Conservation (phyloP, 1,140 invertebrate genomes). For the Glossosoma conforme region DNA sequence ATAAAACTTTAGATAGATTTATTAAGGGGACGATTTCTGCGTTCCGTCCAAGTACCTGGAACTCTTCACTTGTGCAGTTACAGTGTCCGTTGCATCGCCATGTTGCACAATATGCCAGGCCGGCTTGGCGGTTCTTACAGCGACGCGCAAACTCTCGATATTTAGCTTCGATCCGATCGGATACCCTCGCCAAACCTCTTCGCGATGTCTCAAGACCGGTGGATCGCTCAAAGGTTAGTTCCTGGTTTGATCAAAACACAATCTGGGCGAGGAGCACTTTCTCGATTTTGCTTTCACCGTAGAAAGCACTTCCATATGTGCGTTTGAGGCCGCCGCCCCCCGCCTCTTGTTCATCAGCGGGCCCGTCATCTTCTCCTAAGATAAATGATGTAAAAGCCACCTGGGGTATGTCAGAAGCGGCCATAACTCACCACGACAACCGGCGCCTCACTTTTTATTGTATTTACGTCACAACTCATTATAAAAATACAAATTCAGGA, state of each 20-base stretch:
- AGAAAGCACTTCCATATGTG: conserved; percentile 22
- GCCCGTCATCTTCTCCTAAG: not conserved
- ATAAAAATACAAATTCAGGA: not conserved
- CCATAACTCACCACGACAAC: not conserved
- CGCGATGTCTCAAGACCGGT: conserved; percentile 1
- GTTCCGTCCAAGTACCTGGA: too few species aligned
- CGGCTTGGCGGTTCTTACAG: not conserved
- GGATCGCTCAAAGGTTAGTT: conserved; percentile 26
- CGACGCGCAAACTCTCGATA: not conserved
- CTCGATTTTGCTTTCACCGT: conserved; percentile 27
- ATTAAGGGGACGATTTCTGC: too few species aligned
- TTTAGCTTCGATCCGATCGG: not conserved
- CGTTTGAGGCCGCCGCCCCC: not conserved
- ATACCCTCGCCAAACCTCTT: conserved; percentile 3
- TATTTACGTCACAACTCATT: conserved; percentile 2
- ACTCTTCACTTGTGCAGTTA: not conserved
- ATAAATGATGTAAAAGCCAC: conserved; percentile 7
- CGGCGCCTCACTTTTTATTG: not conserved
- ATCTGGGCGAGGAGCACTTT: conserved; percentile 25
- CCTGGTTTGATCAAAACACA: conserved; percentile 23
- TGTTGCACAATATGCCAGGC: not conserved
- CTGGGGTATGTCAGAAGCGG: conserved; percentile 1
- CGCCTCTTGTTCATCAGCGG: conserved; percentile 10
- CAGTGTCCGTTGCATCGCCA: not conserved
- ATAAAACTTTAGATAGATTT: too few species aligned